Base-by-base conservation (phyloP, 37 sponge, comb jelly and placozoan genomes). In the Spongia lamella region DNA sequence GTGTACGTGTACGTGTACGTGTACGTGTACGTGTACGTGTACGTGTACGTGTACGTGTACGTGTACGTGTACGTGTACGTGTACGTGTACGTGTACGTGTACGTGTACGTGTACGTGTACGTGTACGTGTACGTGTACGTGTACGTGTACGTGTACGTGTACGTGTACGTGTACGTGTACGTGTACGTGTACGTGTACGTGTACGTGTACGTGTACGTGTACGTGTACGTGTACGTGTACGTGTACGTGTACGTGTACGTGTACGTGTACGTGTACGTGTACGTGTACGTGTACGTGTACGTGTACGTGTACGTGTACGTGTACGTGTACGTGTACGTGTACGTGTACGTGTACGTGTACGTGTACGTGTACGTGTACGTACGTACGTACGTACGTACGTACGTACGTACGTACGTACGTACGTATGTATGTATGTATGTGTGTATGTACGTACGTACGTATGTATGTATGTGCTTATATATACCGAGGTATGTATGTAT, bases 271-370 rank as follows among this genome's bases (percentile, higher is more conserved):
- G 27, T 25, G 7, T 25, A 7, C 4, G 38, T 27, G 66, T 64
- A 29, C 3, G 27, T 34, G 19, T 64, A 37, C 27, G 11, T 13
- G 13, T 58, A 29, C 61, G 25, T n/a, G 25, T 17, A 1, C 63
- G 6, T 30, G 63, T 63, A 24, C 39, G 1, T 67, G 2, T 7
- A 6, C n/a, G n/a, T 26, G 49, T 69, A 25, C 39, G 39, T 20
- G 53, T 69, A 34, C 39, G 43, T 27, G 17, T 36, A 20, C 7
- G 32, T 64, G 32, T 64, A 64, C 32, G n/a, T 64, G 32, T 64
- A 7, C 27, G 7, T 30, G 19, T 27, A 30, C 7, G n/a, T 64
- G n/a, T n/a, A n/a, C n/a, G n/a, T 26, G 49, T 69, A 25, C 39
- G 39, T 20, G 53, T 69, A 34, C 39, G 43, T 27, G 17, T 36